A percentile compares a stretch with the other conserved stretches of the same genome.
Conservation (phyloP, 1,140 invertebrate species). For the Hyles vespertilio region DNA sequence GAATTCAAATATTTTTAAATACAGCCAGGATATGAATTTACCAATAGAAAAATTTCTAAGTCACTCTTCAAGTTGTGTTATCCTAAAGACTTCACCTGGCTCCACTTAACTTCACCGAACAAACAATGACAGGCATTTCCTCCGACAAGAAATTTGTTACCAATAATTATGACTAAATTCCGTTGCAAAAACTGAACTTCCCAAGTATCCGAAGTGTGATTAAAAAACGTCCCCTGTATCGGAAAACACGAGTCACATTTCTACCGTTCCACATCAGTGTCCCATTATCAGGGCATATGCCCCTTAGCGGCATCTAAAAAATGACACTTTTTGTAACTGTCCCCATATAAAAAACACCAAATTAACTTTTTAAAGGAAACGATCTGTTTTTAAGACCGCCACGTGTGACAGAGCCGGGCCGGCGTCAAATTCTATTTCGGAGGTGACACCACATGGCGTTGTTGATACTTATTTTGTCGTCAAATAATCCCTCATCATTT, state of each 20-base stretch:
- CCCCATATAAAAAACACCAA: constrained; percentile 57
- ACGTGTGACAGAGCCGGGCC: constrained; percentile 58
- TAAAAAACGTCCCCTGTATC: constrained; percentile 18
- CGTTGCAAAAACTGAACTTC: too few species aligned
- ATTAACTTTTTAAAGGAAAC: constrained; percentile 74
- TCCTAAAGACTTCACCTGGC: too few species aligned
- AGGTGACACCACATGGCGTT: constrained; percentile 52
- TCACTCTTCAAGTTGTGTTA: too few species aligned
- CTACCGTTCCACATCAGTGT: constrained; percentile 52
- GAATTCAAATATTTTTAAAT: too few species aligned
- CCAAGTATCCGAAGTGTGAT: too few species aligned
- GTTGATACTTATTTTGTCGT: constrained; percentile 66
- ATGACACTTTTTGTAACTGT: constrained; percentile 54
- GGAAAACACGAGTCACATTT: constrained; percentile 65
- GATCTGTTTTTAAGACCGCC: constrained; percentile 66
- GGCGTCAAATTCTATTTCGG: constrained; percentile 62
- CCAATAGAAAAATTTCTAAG: too few species aligned
- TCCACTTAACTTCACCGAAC: too few species aligned
- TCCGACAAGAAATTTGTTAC: too few species aligned
- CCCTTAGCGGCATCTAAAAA: constrained; percentile 52
- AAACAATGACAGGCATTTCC: too few species aligned
- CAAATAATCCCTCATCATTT: constrained; percentile 61
- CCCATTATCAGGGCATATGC: constrained; percentile 65
- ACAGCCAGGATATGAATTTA: too few species aligned
- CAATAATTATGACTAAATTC: too few species aligned